These are phyloP conservation scores for Amyelois transitella DNA, from an alignment of 1,140 invertebrate genomes.

Conservation along the genomic window DNA sequence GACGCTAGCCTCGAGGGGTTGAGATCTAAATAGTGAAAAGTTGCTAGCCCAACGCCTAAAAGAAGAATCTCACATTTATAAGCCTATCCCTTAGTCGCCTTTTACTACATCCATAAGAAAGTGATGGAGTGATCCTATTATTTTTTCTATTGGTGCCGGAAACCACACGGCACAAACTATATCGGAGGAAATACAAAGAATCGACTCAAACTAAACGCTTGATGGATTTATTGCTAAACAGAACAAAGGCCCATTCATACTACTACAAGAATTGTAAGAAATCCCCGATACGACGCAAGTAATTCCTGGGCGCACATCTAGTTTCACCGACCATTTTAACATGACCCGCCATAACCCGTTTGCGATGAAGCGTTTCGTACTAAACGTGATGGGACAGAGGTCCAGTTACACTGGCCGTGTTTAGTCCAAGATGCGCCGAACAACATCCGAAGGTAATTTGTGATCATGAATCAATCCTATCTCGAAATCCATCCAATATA, in stretches of 20 bases:
- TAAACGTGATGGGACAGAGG: background rate
- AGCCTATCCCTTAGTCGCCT: no score
- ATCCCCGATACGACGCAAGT: slow-evolving; percentile 27
- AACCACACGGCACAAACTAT: background rate
- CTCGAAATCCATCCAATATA: slow-evolving; percentile 31
- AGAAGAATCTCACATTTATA: no score
- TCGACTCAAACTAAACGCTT: slow-evolving; percentile 24
- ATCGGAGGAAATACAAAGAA: background rate
- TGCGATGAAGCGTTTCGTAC: background rate
- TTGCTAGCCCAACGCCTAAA: no score
- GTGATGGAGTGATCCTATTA: no score
- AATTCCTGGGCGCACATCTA: slow-evolving; percentile 29
- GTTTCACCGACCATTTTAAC: slow-evolving; percentile 13
- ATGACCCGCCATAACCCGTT: slow-evolving; percentile 10
- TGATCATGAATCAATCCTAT: slow-evolving; percentile 65
- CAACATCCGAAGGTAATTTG: slow-evolving; percentile 61
- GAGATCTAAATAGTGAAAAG: no score
- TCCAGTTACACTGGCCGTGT: background rate
- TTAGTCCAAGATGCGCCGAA: slow-evolving; percentile 12
- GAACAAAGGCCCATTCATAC: slow-evolving; percentile 35
- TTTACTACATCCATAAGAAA: no score
- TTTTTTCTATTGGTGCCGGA: background rate
- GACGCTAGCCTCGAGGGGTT: no score
- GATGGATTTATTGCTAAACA: slow-evolving; percentile 35
- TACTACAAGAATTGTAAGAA: slow-evolving; percentile 26